Evolutionary conservation across 2,113 vertebrate genomes (phyloP).

Genomic region (Corythornis cristatus): DNA sequence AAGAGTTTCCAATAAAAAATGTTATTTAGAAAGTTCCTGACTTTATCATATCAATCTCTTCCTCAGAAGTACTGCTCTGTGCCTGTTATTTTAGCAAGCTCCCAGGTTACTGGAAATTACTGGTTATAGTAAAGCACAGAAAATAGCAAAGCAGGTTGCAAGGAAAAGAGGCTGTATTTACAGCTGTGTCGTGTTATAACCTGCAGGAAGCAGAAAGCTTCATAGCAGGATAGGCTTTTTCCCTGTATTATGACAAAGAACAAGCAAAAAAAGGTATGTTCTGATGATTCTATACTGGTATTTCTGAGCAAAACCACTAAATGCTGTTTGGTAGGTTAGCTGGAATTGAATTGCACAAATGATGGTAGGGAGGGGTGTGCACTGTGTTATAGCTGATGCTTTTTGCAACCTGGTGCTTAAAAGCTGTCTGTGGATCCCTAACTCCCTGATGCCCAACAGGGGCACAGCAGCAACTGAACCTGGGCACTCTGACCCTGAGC

Average conservation of each 20-base stretch:
- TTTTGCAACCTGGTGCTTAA: not conserved
- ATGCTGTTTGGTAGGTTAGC: not conserved
- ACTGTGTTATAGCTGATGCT: not conserved
- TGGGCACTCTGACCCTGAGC: not conserved
- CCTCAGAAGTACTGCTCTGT: not conserved
- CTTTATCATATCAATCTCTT: not conserved
- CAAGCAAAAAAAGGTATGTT: not conserved
- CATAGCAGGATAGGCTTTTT: not conserved
- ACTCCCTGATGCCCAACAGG: not conserved
- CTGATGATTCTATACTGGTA: not conserved
- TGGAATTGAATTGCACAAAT: not conserved
- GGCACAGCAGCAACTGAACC: not conserved
- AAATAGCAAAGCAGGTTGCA: not conserved
- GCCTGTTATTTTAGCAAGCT: not conserved
- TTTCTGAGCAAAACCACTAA: slow-evolving; percentile 44
- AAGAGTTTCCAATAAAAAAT: not conserved
- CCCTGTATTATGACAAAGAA: not conserved
- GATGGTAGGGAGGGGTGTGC: not conserved
- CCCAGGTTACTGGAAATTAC: not conserved
- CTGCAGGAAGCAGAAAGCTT: not conserved
- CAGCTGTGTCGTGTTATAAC: not conserved
- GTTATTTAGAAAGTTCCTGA: not conserved
- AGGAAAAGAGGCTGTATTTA: not conserved
- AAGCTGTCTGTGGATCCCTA: not conserved
- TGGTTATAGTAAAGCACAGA: not conserved